A percentile compares a stretch with the other conserved stretches of the same genome.
Conservation (phyloP, 1,140 invertebrate species). For the Drosophila ambigua region DNA sequence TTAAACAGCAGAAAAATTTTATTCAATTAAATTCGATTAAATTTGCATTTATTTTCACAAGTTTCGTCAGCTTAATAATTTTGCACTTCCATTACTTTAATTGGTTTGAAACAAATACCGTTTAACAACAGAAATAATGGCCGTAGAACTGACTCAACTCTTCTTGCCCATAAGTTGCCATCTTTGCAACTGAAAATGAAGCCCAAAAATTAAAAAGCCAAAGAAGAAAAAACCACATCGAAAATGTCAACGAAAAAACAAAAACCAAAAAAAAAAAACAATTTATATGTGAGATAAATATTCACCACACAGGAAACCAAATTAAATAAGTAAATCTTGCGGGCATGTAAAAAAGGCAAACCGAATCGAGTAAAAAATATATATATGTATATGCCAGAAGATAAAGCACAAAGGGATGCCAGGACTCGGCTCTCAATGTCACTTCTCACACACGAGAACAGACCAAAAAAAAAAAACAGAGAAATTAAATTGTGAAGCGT, state of each 20-base stretch:
- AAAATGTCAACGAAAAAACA: slow-evolving; percentile 25
- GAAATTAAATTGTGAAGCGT: slow-evolving; percentile 63
- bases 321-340: slow-evolving; percentile 72
- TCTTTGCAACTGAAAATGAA: slow-evolving; percentile 26
- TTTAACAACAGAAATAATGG: too few relatives aligned
- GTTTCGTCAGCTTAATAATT: too few relatives aligned
- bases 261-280: slow-evolving; percentile 10
- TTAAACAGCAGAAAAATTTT: too few relatives aligned
- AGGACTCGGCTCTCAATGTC: slow-evolving; percentile 49
- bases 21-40: too few relatives aligned
- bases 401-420: slow-evolving; percentile 60
- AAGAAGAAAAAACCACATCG: slow-evolving; percentile 23
- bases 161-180: not conserved
- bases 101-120: too few relatives aligned
- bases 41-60: too few relatives aligned
- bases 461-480: slow-evolving; percentile 6
- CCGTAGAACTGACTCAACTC: too few relatives aligned
- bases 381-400: slow-evolving; percentile 28
- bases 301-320: slow-evolving; percentile 38
- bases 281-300: slow-evolving; percentile 27
- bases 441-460: slow-evolving; percentile 21
- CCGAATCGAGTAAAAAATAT: slow-evolving; percentile 32
- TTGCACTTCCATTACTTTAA: too few relatives aligned
- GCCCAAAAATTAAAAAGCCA: slow-evolving; percentile 43
- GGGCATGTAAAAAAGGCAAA: slow-evolving; percentile 39